Evolutionary conservation across 2,888 invertebrate genomes (phyloP).

Genomic region (Iphiclides podalirius): DNA sequence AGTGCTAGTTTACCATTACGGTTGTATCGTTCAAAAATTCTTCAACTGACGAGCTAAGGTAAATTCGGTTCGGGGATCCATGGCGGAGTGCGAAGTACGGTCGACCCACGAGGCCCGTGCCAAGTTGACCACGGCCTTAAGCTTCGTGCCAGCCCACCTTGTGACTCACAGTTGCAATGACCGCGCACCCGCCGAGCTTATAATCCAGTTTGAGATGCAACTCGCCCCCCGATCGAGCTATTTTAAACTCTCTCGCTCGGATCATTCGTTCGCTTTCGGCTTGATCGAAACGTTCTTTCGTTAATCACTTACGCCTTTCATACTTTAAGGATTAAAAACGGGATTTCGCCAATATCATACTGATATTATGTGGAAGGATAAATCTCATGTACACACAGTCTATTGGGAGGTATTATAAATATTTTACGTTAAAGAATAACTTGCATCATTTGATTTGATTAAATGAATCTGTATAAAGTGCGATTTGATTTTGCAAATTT

Average conservation of each 20-base stretch:
- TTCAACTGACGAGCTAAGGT: no score
- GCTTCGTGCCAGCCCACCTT: background rate
- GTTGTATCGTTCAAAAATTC: no score
- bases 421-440: no score
- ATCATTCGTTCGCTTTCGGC: background rate
- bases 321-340: background rate
- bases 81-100: no score
- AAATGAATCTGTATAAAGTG: no score
- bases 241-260: slow-evolving; percentile 2
- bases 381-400: background rate
- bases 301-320: background rate
- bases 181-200: slow-evolving; percentile 18
- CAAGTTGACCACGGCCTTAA: no score
- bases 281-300: background rate
- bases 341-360: background rate
- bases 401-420: background rate
- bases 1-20: no score
- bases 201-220: slow-evolving; percentile 9
- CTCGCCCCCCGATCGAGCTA: background rate
- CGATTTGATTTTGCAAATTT: no score
- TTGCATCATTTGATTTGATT: no score
- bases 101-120: no score
- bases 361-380: background rate
- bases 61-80: no score
- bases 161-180: slow-evolving; percentile 25